Evolutionary conservation across 2,797 vertebrate species (phyloP).

Genomic region (Notoglanidium macrostoma): DNA sequence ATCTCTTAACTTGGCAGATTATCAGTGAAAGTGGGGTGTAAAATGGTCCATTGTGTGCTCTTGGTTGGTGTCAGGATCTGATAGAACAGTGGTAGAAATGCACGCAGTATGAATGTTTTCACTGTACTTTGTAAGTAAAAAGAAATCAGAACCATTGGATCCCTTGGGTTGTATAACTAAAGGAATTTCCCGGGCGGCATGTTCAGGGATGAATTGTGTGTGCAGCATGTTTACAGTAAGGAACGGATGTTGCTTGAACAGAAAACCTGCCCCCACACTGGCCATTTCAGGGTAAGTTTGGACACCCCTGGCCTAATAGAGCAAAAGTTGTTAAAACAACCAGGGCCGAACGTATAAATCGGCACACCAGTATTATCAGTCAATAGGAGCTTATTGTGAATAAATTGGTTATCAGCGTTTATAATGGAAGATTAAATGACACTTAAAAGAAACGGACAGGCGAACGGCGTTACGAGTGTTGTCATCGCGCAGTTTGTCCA

Average conservation of each 20-base stretch:
- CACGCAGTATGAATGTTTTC: background rate
- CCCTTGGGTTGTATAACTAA: background rate
- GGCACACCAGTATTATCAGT: no score
- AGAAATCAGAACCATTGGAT: background rate
- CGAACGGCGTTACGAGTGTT: no score
- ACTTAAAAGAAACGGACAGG: no score
- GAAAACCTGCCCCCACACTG: no score
- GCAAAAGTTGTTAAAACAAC: no score
- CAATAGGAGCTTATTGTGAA: no score
- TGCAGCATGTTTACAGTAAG: background rate
- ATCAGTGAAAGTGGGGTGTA: background rate
- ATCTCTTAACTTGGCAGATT: background rate
- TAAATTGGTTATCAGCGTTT: no score
- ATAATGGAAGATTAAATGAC: no score
- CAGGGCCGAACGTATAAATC: no score
- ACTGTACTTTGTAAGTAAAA: background rate
- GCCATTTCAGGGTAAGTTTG: no score
- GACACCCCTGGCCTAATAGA: no score
- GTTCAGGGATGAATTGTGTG: background rate
- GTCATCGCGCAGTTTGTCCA: no score
- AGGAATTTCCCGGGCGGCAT: background rate
- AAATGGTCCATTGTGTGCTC: background rate
- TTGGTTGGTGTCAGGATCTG: constrained; percentile 11
- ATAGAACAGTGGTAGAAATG: background rate
- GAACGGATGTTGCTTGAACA: background rate